phyloP scores from a whole-genome alignment of 1,140 invertebrate species.

The Cydia strobilella region DNA sequence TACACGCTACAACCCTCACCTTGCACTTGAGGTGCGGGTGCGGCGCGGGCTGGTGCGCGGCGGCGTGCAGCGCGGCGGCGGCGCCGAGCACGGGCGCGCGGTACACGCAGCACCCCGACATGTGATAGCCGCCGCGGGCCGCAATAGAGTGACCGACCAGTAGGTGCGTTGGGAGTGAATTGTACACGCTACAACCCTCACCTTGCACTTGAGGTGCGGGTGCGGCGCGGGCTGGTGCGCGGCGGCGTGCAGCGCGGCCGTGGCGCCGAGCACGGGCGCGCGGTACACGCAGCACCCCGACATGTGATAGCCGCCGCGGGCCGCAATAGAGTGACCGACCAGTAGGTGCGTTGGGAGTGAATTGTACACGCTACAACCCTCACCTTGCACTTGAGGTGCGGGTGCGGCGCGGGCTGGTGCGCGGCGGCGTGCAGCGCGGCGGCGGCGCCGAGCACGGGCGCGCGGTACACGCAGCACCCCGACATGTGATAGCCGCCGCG shows the following conservation, averaged over 20 bases:
- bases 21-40: constrained; percentile 41
- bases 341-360: constrained; percentile 37
- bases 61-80: constrained; percentile 61
- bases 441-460: constrained; percentile 50
- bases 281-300: constrained; percentile 56
- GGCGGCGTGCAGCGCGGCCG: constrained; percentile 65
- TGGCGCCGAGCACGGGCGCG: constrained; percentile 49
- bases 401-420: constrained; percentile 54
- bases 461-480: constrained; percentile 55
- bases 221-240: constrained; percentile 60
- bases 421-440: constrained; percentile 70
- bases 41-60: constrained; percentile 64
- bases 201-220: constrained; percentile 42
- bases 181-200: constrained; percentile 17
- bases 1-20: constrained; percentile 30
- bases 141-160: constrained; percentile 62
- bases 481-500: constrained; percentile 48
- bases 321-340: constrained; percentile 62
- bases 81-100: constrained; percentile 54
- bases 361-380: constrained; percentile 1
- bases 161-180: constrained; percentile 37
- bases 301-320: constrained; percentile 46
- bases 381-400: constrained; percentile 42
- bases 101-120: constrained; percentile 55
- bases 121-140: constrained; percentile 42